phyloP scores from a whole-genome alignment of 2,113 vertebrate genomes.

The Patagioenas fasciata region DNA sequence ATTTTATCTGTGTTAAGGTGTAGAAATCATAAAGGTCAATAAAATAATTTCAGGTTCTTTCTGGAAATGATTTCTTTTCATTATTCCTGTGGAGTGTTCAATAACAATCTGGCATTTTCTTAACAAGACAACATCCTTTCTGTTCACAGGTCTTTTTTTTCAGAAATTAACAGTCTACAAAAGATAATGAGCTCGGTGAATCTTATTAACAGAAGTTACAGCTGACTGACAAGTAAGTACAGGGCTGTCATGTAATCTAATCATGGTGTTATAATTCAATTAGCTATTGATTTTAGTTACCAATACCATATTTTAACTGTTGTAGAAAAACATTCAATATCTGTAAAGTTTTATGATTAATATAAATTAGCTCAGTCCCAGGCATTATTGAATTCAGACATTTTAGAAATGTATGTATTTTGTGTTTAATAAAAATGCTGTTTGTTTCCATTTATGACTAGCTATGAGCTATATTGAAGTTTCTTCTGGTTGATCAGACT shows the following conservation, averaged over 20 bases:
- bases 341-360: neutral
- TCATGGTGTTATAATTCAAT: conserved; percentile 44
- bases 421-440: neutral
- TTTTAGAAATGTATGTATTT: neutral
- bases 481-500: neutral
- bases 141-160: conserved; percentile 11
- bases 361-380: neutral
- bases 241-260: conserved; percentile 30
- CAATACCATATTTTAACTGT: neutral
- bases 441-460: neutral
- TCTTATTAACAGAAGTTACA: conserved; percentile 60
- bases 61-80: conserved; percentile 25
- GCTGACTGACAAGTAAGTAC: conserved; percentile 52
- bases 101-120: conserved; percentile 20
- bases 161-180: conserved; percentile 42
- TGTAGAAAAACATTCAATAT: neutral
- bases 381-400: neutral
- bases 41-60: conserved; percentile 8
- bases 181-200: conserved; percentile 58
- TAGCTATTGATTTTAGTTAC: conserved; percentile 39
- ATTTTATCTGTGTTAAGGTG: neutral
- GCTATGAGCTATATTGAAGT: neutral
- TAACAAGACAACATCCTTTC: conserved; percentile 40
- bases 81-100: neutral
- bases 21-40: neutral